Evolutionary conservation across 2,797 vertebrate species (phyloP).

Genomic region (Cryptoblepharus egeriae): DNA sequence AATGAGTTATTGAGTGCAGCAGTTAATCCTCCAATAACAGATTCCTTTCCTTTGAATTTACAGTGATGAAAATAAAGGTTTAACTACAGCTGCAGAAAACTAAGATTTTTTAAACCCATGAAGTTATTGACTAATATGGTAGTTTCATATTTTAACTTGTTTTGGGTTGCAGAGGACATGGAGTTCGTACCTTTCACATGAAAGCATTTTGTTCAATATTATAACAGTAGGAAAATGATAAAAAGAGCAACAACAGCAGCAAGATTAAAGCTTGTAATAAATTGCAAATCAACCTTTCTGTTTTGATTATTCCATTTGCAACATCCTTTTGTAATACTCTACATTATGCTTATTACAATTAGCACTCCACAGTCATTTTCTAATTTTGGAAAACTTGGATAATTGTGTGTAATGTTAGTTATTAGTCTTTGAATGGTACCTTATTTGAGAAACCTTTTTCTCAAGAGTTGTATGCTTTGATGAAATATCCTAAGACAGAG

Average conservation of each 20-base stretch:
- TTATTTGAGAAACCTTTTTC: constrained; percentile 13
- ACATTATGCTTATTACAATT: constrained; percentile 25
- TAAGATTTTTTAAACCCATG: neutral
- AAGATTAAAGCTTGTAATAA: constrained; percentile 33
- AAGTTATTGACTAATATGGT: constrained; percentile 18
- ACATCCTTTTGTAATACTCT: constrained; percentile 33
- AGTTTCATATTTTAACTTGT: constrained; percentile 40
- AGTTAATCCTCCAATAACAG: constrained; percentile 75
- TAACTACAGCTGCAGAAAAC: constrained; percentile 46
- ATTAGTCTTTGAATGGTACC: neutral
- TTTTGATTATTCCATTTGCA: constrained; percentile 45
- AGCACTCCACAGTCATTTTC: neutral
- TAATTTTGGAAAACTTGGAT: constrained; percentile 27
- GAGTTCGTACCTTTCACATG: neutral
- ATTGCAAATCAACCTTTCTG: constrained; percentile 11
- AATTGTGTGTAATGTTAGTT: neutral
- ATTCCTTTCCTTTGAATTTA: constrained; percentile 64
- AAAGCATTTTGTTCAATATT: neutral
- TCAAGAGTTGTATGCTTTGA: neutral
- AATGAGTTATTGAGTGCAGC: constrained; percentile 77
- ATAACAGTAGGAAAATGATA: neutral
- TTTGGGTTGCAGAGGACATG: neutral
- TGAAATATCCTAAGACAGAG: constrained; percentile 4
- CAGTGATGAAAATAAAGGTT: constrained; percentile 72
- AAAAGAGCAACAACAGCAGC: neutral